Conservation (phyloP, 2,888 invertebrate species). For the Eupithecia pulchellata region DNA sequence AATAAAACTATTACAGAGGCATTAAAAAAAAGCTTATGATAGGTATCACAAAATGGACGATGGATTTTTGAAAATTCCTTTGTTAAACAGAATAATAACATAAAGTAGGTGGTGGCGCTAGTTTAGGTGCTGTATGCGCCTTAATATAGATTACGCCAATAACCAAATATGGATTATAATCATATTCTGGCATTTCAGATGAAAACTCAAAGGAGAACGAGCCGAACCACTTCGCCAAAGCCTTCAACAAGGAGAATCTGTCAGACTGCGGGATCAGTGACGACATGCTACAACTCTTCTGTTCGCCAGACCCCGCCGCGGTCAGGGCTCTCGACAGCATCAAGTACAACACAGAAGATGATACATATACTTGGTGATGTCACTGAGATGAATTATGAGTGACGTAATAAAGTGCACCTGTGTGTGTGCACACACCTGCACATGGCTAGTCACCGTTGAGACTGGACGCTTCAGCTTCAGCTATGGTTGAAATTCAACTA, state of each 20-base stretch:
- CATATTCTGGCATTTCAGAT: slow-evolving; percentile 63
- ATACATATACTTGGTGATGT: slow-evolving; percentile 83
- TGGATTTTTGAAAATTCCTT: no score
- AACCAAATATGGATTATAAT: neutral
- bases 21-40: no score
- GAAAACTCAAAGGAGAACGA: slow-evolving; percentile 79
- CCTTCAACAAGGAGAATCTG: slow-evolving; percentile 94
- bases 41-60: no score
- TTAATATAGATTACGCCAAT: neutral
- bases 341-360: slow-evolving; percentile 86
- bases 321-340: slow-evolving; percentile 87
- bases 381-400: neutral
- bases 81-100: no score
- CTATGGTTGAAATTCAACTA: neutral
- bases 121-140: no score
- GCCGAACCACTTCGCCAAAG: slow-evolving; percentile 82
- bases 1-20: no score
- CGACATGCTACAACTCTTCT: slow-evolving; percentile 88
- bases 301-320: slow-evolving; percentile 82
- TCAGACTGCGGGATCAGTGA: slow-evolving; percentile 92
- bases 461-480: neutral
- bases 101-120: no score
- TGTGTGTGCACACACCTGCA: neutral
- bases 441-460: neutral
- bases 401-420: neutral